Percentiles rank a stretch among this genome's conserved stretches.
phyloP scores from a whole-genome alignment of 2,797 vertebrate species.

The Malacoraja senta region DNA sequence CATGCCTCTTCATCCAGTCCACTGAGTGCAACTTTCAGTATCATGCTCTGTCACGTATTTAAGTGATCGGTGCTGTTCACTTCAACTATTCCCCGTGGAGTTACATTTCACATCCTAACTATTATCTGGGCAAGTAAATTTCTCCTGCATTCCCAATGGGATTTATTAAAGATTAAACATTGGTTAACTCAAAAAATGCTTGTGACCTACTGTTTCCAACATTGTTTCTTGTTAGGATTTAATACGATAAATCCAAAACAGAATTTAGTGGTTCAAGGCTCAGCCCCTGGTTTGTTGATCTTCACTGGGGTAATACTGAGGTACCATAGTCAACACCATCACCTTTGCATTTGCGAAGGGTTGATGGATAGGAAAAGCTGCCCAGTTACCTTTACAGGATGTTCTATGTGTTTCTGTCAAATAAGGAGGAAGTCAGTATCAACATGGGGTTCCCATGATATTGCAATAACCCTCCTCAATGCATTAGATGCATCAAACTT shows the following conservation, averaged over 20 bases:
- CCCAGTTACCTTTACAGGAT: background rate
- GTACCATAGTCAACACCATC: background rate
- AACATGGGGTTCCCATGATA: background rate
- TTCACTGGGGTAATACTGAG: background rate
- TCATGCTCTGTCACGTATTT: background rate
- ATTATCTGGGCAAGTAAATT: background rate
- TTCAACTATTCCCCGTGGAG: background rate
- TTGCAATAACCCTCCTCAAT: background rate
- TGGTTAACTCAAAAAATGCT: background rate
- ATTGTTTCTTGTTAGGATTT: background rate
- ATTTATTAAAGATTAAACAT: background rate
- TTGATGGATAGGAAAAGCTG: background rate
- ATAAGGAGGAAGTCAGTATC: background rate
- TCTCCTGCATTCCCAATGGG: constrained; percentile 2
- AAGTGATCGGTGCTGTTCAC: background rate
- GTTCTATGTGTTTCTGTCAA: background rate
- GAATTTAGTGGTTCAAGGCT: background rate
- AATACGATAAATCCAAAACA: background rate
- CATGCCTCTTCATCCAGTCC: background rate
- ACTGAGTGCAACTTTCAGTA: background rate
- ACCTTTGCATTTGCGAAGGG: background rate
- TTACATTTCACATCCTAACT: background rate
- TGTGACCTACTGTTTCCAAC: background rate
- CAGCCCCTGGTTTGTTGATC: background rate
- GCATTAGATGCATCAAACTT: background rate